Evolutionary conservation across 2,797 vertebrate genomes (phyloP), one percentile per base, ranked within the genome.

Genomic region (Eulemur rubriventer): DNA sequence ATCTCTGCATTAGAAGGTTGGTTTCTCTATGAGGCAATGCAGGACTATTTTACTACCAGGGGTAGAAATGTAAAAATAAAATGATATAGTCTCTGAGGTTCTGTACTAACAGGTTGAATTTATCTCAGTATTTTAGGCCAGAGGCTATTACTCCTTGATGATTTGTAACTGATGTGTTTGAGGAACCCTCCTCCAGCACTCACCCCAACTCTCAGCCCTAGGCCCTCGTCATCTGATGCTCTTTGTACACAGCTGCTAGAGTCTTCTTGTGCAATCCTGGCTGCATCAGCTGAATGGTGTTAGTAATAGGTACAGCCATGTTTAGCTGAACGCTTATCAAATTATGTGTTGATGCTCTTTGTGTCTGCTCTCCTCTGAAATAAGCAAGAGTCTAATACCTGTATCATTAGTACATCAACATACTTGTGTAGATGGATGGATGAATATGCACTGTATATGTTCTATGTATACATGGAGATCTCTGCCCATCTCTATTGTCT

Each of bases 251-350:
- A 67, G 22, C 20, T 28, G 35, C 8, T 22, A 13, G 79, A 95
- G 61, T 90, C 73, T 72, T 94, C 92, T 97, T 92, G 84, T 81
- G 81, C 89, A 96, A 97, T 67, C 48, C 38, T 50, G 57, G 48
- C 9, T 22, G 20, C 67, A 28, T 33, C 33, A 63, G 22, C 33
- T 33, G 12, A 73, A 26, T 65, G 48, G 26, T 30, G 0, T 85
- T 87, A 59, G 55, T 96, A 96, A 96, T 93, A 82, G 67, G 46
- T 24, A 82, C 79, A 88, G 72, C 94, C 55, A n/a, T 28, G 17
- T n/a, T 90, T 78, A 85, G 84, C 33, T 78, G 6, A 90, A 79
- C 41, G 55, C 46, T 86, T 93, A 65, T 79, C 75, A 69, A 28
- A 46, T 95, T 78, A 38, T 88, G 57, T 46, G 79, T 41, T 30